Base-by-base conservation (phyloP, 1,140 invertebrate genomes). In the Babylonia areolata region DNA sequence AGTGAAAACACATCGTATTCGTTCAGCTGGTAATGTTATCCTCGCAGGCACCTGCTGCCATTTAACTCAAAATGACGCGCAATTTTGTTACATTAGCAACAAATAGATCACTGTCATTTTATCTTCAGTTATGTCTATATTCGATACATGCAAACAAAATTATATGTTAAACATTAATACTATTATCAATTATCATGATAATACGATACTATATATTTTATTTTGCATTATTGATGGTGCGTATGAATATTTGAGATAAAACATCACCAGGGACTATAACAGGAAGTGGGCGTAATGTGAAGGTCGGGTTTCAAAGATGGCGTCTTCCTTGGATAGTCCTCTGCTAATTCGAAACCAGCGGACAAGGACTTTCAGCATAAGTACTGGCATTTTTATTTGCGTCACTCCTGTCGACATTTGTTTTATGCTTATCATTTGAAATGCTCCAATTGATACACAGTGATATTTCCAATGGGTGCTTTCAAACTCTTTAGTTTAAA, bases 21-120 rank as follows among this genome's bases (percentile, higher is more conserved):
- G n/a, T n/a, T n/a, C n/a, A n/a, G n/a, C n/a, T n/a, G n/a, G n/a
- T n/a, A 51, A 23, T 64, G 58, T 64, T 23, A 23, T 64, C 28
- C 28, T 23, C 0, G 58, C 58, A 64, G 20, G 28, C 58, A 64
- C 58, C 58, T 64, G 58, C 58, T 20, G 78, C 40, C 46, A n/a
- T 73, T 23, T 81, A 39, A 79, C 81, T 58, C 81, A 83, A 79
- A 71, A 81, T 64, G 33, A 15, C 51, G 35, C 40, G 73, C 71
- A 17, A 2, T 17, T 64, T 78, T 54, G 40, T 35, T 71, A 73
- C 82, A 84, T 80, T 88, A 84, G 85, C 89, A 89, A 91, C 88
- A 91, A 87, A 86, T 88, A 90, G 90, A 88, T 85, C 89, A 35
- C 77, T 17, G 77, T 79, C 46, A 51, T 79, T 40, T 5, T 46